These are phyloP conservation scores for Amia ocellicauda DNA, from an alignment of 2,113 vertebrate genomes.

Conservation along the genomic window DNA sequence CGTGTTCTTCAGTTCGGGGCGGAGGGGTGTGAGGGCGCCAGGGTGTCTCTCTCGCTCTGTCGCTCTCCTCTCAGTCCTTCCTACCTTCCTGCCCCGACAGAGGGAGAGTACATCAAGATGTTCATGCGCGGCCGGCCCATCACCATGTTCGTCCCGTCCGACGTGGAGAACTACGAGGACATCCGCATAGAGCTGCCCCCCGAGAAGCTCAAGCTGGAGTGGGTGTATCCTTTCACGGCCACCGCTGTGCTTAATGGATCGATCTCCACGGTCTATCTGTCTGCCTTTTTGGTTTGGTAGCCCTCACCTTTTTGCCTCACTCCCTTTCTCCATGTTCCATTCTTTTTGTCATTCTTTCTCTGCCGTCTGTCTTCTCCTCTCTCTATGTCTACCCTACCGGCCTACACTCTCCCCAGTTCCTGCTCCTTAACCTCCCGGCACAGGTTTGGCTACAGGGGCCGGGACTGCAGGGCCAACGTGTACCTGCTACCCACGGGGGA, in stretches of 20 bases:
- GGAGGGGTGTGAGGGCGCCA: not conserved
- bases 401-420: not conserved
- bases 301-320: not conserved
- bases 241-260: not conserved
- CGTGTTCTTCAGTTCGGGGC: too few species aligned
- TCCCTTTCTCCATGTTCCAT: not conserved
- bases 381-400: not conserved
- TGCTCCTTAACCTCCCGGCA: slow-evolving; percentile 60
- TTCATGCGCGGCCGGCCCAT: slow-evolving; percentile 97
- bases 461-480: slow-evolving; percentile 92
- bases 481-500: slow-evolving; percentile 94
- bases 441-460: slow-evolving; percentile 91
- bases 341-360: not conserved
- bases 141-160: slow-evolving; percentile 97
- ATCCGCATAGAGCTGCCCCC: slow-evolving; percentile 86
- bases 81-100: slow-evolving; percentile 60
- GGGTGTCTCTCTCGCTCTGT: not conserved
- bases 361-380: not conserved
- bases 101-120: slow-evolving; percentile 96
- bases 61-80: not conserved
- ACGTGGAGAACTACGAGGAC: slow-evolving; percentile 88
- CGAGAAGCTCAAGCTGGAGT: slow-evolving; percentile 94
- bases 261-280: too few species aligned
- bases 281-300: too few species aligned
- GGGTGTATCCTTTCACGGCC: slow-evolving; percentile 89